phyloP scores from a whole-genome alignment of 2,797 vertebrate species.

The Peromyscus eremicus region DNA sequence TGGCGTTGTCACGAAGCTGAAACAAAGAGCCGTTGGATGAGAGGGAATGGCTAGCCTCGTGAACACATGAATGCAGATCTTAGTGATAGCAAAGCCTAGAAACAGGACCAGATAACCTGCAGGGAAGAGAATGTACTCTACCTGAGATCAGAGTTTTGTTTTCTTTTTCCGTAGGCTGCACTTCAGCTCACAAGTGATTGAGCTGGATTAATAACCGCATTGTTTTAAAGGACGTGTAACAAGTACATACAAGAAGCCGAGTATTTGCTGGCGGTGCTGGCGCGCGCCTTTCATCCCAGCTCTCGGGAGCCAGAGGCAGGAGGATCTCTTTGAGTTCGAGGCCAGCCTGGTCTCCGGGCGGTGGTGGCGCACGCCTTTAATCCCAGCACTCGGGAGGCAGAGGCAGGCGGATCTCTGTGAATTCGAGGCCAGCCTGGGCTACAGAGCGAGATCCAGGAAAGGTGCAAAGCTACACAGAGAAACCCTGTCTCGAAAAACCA shows the following conservation, averaged over 20 bases:
- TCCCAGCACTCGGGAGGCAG: too few relatives aligned
- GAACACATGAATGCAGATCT: slow-evolving; percentile 12
- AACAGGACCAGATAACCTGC: slow-evolving; percentile 19
- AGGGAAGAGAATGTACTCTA: neutral
- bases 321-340: neutral
- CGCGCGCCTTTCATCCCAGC: neutral
- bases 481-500: too few relatives aligned
- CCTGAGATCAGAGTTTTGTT: neutral
- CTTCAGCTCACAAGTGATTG: slow-evolving; percentile 18
- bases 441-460: too few relatives aligned
- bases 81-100: neutral
- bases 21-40: slow-evolving; percentile 45
- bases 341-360: too few relatives aligned
- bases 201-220: neutral
- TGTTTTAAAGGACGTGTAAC: slow-evolving; percentile 13
- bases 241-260: neutral
- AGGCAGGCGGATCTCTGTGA: too few relatives aligned
- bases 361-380: too few relatives aligned
- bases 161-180: neutral
- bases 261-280: neutral
- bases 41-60: slow-evolving; percentile 16
- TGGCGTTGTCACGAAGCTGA: neutral
- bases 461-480: neutral
- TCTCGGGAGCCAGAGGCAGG: neutral
- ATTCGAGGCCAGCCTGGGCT: too few relatives aligned